Evolutionary conservation across 2,888 invertebrate genomes (phyloP), one percentile per base, ranked within the genome.

Genomic region (Kuschelorhynchus macadamiae): DNA sequence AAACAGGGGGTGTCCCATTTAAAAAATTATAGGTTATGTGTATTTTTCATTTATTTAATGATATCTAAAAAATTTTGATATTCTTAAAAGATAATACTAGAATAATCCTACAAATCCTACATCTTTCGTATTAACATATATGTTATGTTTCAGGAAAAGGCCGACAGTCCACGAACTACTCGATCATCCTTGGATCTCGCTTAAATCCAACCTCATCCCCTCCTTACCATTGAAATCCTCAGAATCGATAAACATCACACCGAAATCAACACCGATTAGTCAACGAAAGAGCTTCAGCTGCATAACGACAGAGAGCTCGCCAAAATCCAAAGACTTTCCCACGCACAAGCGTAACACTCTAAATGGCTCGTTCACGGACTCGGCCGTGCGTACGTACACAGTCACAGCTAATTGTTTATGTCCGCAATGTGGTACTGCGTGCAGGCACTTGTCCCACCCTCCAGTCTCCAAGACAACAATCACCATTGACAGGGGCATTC

Each of bases 81-180:
- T n/a, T n/a, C n/a, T n/a, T n/a, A n/a, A n/a, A n/a, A n/a, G n/a
- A n/a, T n/a, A n/a, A n/a, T n/a, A n/a, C n/a, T n/a, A n/a, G n/a
- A n/a, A n/a, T n/a, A n/a, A n/a, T n/a, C n/a, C n/a, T n/a, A n/a
- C n/a, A n/a, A n/a, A n/a, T n/a, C n/a, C n/a, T n/a, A n/a, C n/a
- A n/a, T n/a, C n/a, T n/a, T n/a, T n/a, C n/a, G n/a, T n/a, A n/a
- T n/a, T n/a, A n/a, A n/a, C n/a, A n/a, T n/a, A n/a, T n/a, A n/a
- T n/a, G n/a, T n/a, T n/a, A 74, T 70, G 56, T 87, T 88, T 9
- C 86, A 96, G 96, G 85, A 91, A 92, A 85, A 92, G 96, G 85
- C 90, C 96, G 86, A 92, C 92, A 82, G 94, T 95, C 80, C 89
- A 90, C 80, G 92, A 95, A 85, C 93, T 96, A 86, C 89, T 96